Evolutionary conservation across 2,797 vertebrate genomes (phyloP).

Genomic region (Sebastes aleutianus): DNA sequence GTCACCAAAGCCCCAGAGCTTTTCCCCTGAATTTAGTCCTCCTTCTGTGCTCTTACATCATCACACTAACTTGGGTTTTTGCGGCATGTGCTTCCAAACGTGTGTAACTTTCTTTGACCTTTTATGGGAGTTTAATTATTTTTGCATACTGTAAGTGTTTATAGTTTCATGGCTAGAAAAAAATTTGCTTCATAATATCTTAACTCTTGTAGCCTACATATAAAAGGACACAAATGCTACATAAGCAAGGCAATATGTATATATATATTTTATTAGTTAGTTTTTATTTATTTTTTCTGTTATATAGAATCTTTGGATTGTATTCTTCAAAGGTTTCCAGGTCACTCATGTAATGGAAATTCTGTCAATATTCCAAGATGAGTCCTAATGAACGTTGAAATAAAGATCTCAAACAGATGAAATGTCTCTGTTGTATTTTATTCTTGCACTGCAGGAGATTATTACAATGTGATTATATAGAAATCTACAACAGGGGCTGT

Average conservation of each 20-base stretch:
- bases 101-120: not conserved
- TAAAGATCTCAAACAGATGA: too few relatives aligned
- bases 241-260: not conserved
- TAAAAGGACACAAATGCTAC: not conserved
- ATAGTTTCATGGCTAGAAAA: not conserved
- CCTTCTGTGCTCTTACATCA: slow-evolving; percentile 11
- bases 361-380: too few relatives aligned
- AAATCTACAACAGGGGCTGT: too few relatives aligned
- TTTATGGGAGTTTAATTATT: not conserved
- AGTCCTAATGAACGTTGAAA: too few relatives aligned
- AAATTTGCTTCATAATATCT: not conserved
- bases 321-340: not conserved
- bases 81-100: not conserved
- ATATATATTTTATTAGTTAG: not conserved
- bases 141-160: not conserved
- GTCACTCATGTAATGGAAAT: too few relatives aligned
- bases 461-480: too few relatives aligned
- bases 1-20: not conserved
- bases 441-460: too few relatives aligned
- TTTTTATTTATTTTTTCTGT: not conserved
- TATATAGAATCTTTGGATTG: not conserved
- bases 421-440: too few relatives aligned
- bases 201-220: not conserved
- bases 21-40: not conserved
- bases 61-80: not conserved